Conservation (phyloP, 2,113 vertebrate genomes). For the Hydrochoerus hydrochaeris region DNA sequence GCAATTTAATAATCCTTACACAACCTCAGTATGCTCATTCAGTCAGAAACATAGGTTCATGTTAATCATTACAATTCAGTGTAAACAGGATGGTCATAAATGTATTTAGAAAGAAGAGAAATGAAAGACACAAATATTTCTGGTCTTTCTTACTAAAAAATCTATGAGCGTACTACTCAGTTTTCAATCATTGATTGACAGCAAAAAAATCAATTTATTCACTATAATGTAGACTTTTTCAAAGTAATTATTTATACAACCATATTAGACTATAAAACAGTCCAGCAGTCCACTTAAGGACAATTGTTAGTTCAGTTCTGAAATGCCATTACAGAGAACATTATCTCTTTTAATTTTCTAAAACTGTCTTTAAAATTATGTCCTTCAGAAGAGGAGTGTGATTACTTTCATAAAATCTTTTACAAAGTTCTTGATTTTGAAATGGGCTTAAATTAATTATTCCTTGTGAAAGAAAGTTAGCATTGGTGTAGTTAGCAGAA, state of each 20-base stretch:
- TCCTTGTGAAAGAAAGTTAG: conserved; percentile 38
- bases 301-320: conserved; percentile 42
- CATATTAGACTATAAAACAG: not conserved
- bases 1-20: conserved; percentile 32
- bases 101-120: conserved; percentile 48
- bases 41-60: not conserved
- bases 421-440: conserved; percentile 21
- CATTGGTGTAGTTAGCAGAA: not conserved
- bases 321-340: not conserved
- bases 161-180: not conserved
- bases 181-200: conserved; percentile 54
- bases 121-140: conserved; percentile 47
- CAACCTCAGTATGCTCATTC: not conserved
- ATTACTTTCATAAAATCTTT: conserved; percentile 51
- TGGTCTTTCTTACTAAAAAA: conserved; percentile 59
- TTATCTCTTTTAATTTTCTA: conserved; percentile 38
- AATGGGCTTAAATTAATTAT: not conserved
- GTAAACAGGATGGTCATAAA: not conserved
- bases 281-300: not conserved
- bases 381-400: not conserved
- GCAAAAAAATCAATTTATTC: conserved; percentile 22
- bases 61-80: conserved; percentile 39
- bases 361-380: conserved; percentile 32
- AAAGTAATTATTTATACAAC: conserved; percentile 46
- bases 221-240: not conserved